Base-by-base conservation (phyloP, 2,113 vertebrate genomes). In the Vulpes ferrilata region DNA sequence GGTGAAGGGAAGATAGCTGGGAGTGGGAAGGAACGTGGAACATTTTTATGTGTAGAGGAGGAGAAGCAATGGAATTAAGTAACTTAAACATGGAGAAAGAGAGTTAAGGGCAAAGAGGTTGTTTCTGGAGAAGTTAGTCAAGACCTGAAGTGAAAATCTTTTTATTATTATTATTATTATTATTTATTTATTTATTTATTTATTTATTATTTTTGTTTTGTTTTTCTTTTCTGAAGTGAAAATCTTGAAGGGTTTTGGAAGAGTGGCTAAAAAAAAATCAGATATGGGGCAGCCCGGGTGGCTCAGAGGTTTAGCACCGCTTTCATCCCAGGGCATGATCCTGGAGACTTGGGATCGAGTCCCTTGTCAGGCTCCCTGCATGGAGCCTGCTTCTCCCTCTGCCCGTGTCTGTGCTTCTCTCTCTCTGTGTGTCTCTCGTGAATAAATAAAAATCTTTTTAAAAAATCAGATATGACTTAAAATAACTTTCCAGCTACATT, bases 101-200 rank as follows among this genome's bases (percentile, higher is more conserved):
- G 65, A 64, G 23, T 16, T 62, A 32, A 65, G 57, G 43, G 43
- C n/a, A 55, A 9, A 89, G 53, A 88, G 35, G 27, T 22, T 88
- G 30, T 95, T 78, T 92, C 38, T 90, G 48, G 48, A 95, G 55
- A 84, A 88, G 53, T 80, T 30, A 38, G 79, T 88, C 11, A 90
- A 69, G 55, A 81, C 27, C 35, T 32, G 23, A 88, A 91, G 27
- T n/a, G 3, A 64, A 71, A 88, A 81, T 22, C 38, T 76, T 73
- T 57, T 43, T 43, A 6, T 43, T 43, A 43, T 43, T 43, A 43
- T 43, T 43, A 43, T 43, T 43, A 43, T 43, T 43, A 43, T 43
- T 43, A 43, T 43, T 35, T 43, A 43, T 43, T 43, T 43, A 43
- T 43, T 35, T 35, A 35, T 35, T 35, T 35, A 35, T 35, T 35